phyloP scores from a whole-genome alignment of 2,113 vertebrate genomes.

The Caretta caretta region DNA sequence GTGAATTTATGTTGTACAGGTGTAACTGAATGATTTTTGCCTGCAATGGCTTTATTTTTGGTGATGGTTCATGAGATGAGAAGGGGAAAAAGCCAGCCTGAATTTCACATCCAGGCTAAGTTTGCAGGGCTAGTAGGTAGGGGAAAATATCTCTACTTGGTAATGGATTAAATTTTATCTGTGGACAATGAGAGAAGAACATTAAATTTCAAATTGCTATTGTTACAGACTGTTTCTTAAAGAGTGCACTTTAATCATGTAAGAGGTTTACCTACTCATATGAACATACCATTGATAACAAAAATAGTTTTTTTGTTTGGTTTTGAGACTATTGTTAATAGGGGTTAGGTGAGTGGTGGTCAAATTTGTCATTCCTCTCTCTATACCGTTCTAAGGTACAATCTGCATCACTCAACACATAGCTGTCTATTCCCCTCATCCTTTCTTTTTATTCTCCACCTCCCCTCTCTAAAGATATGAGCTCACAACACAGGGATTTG shows the following conservation, averaged over 20 bases:
- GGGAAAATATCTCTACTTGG: slow-evolving; percentile 36
- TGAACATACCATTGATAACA: background rate
- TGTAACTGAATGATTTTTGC: background rate
- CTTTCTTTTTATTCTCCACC: background rate
- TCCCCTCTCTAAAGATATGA: background rate
- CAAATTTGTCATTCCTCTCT: background rate
- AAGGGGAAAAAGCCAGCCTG: background rate
- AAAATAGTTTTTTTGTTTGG: background rate
- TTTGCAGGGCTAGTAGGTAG: background rate
- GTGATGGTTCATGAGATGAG: background rate
- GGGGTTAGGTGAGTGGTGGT: background rate
- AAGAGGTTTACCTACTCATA: background rate
- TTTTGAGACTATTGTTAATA: background rate
- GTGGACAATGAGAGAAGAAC: background rate
- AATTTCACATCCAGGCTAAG: background rate
- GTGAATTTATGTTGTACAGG: background rate
- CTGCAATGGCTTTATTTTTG: background rate
- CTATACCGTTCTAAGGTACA: background rate
- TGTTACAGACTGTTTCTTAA: background rate
- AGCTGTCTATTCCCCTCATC: background rate
- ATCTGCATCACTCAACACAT: background rate
- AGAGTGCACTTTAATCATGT: background rate
- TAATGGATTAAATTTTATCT: slow-evolving; percentile 25
- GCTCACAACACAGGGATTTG: background rate
- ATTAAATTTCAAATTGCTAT: background rate